These are phyloP conservation scores for Lasiurus borealis DNA, from an alignment of 2,113 vertebrate genomes.

Conservation along the genomic window DNA sequence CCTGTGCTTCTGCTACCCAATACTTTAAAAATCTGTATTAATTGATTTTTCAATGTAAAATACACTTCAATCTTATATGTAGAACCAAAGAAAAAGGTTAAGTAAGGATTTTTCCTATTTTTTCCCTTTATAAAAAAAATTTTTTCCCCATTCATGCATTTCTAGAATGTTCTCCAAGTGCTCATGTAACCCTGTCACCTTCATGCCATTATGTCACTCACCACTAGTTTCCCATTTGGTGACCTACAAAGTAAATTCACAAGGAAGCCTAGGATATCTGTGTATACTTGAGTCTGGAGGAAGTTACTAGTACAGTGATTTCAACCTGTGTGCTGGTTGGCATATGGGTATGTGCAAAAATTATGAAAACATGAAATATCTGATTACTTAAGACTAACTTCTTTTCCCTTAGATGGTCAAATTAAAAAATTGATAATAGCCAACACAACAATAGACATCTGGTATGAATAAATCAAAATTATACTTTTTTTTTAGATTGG, in stretches of 20 bases:
- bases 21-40: not conserved
- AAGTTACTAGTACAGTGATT: not conserved
- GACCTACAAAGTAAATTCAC: slow-evolving; percentile 42
- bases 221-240: not conserved
- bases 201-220: not conserved
- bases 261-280: slow-evolving; percentile 28
- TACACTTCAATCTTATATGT: not conserved
- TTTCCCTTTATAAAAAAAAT: not conserved
- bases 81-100: not conserved
- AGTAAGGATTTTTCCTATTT: accelerated
- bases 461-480: not conserved
- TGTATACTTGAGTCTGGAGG: not conserved
- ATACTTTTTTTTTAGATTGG: not conserved
- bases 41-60: not conserved
- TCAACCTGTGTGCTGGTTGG: not conserved
- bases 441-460: not conserved
- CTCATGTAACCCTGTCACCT: not conserved
- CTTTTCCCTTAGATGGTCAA: not conserved
- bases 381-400: not conserved
- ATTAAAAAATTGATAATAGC: not conserved
- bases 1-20: not conserved
- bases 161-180: not conserved
- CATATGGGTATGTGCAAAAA: not conserved
- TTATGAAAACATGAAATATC: not conserved
- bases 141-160: not conserved